phyloP scores from a whole-genome alignment of 2,113 vertebrate species.

The Psammodynastes pulverulentus region DNA sequence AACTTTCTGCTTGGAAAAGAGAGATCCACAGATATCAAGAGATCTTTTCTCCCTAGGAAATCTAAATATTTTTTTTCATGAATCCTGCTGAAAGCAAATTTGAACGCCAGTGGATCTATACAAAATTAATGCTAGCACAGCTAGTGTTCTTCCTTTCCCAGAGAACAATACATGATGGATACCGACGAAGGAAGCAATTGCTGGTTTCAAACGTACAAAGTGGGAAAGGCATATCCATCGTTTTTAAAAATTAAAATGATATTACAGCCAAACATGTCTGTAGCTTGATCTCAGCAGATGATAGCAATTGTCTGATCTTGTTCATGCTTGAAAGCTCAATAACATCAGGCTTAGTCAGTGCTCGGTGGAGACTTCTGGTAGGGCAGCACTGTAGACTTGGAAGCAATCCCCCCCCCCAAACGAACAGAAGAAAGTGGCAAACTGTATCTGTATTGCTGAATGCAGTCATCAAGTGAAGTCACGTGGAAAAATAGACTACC shows the following conservation, averaged over 20 bases:
- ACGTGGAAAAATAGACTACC: not conserved
- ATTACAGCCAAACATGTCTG: not conserved
- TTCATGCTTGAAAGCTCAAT: not conserved
- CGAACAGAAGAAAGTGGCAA: not conserved
- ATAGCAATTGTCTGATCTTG: not conserved
- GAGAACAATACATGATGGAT: not conserved
- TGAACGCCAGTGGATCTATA: not conserved
- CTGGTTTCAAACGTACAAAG: not conserved
- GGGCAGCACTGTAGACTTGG: not conserved
- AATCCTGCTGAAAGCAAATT: not conserved
- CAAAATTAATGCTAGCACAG: not conserved
- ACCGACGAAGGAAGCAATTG: not conserved
- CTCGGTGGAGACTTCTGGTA: not conserved
- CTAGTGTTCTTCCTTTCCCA: not conserved
- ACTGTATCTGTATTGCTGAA: not conserved
- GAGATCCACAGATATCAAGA: not conserved
- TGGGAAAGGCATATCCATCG: not conserved
- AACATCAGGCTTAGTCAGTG: not conserved
- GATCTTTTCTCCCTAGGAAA: not conserved
- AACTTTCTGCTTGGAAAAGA: not conserved
- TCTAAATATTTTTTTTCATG: not conserved
- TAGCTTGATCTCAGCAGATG: not conserved
- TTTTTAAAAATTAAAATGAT: not conserved
- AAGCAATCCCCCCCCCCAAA: not conserved
- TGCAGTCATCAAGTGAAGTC: not conserved